Conservation (phyloP, 2,113 vertebrate genomes). For the Cheilinus undulatus region DNA sequence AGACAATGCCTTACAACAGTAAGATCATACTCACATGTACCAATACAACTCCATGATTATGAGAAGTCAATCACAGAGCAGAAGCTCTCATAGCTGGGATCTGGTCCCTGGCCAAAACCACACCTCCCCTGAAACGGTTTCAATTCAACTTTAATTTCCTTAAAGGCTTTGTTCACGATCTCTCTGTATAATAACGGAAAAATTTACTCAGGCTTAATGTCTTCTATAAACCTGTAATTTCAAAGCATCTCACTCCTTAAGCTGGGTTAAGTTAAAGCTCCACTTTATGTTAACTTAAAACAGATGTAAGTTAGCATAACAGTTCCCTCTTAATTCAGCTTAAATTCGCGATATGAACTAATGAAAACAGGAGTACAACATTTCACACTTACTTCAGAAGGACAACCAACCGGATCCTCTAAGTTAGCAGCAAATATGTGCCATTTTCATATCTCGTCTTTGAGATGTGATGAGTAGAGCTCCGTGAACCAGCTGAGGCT, state of each 20-base stretch:
- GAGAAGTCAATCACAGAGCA: constrained; percentile 51
- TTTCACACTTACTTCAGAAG: constrained; percentile 42
- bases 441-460: constrained; percentile 29
- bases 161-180: fast-evolving
- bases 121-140: background rate
- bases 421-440: constrained; percentile 27
- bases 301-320: constrained; percentile 30
- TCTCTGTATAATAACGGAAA: background rate
- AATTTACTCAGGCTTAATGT: background rate
- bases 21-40: constrained; percentile 84
- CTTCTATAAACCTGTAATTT: background rate
- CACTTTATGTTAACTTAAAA: constrained; percentile 34
- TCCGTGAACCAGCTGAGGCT: constrained; percentile 46
- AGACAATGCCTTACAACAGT: background rate
- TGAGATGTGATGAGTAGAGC: constrained; percentile 4
- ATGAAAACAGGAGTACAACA: background rate
- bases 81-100: constrained; percentile 58
- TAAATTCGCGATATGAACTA: background rate
- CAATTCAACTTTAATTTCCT: background rate
- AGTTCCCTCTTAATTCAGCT: background rate
- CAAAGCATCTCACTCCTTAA: background rate
- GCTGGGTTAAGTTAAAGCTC: background rate
- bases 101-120: constrained; percentile 25
- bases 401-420: background rate
- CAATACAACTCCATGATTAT: constrained; percentile 86